Evolutionary conservation across 2,113 vertebrate species (phyloP), one percentile per base, ranked within the genome.

Genomic region (Rhinoptilus africanus): DNA sequence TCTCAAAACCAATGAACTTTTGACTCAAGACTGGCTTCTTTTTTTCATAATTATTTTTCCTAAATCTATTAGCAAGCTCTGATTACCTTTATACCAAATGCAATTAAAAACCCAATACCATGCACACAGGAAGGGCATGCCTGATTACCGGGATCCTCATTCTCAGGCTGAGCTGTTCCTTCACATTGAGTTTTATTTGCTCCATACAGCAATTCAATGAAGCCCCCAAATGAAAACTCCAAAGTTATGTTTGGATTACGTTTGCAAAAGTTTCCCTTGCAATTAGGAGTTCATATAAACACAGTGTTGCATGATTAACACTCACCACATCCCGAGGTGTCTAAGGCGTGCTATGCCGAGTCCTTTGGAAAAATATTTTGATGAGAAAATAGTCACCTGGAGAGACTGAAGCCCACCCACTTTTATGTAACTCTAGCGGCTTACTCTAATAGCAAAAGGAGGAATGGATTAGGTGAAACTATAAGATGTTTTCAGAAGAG

Each of bases 1-100:
- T 47, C 66, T 91, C 76, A 78, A 89, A 89, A 87, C 13, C 48
- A 84, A 85, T 56, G 60, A 94, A 93, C 85, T 86, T 93, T 83
- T 88, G 82, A 96, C 83, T 92, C 47, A 63, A 47, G 39, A 48
- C 48, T 56, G 32, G 9, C 19, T 74, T 96, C 43, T 71, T 5
- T 68, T 96, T 95, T 76, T 69, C 39, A 37, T 26, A 78, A 73
- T 75, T 89, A 72, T 60, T 95, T 86, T 91, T 81, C 30, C 64
- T 96, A 48, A 84, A 93, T 78, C 64, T 86, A 28, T 78, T 63
- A 84, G 72, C 21, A 75, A 81, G 81, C 43, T 93, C 43, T 84
- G 89, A 77, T 66, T 88, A 92, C 72, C 45, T 81, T 86, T 84
- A 82, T n/a, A 63, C 8, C 68, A 94, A 90, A 77, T n/a, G 27